Base-by-base conservation (phyloP, 1,140 invertebrate species). In the Meteorus sp. region DNA sequence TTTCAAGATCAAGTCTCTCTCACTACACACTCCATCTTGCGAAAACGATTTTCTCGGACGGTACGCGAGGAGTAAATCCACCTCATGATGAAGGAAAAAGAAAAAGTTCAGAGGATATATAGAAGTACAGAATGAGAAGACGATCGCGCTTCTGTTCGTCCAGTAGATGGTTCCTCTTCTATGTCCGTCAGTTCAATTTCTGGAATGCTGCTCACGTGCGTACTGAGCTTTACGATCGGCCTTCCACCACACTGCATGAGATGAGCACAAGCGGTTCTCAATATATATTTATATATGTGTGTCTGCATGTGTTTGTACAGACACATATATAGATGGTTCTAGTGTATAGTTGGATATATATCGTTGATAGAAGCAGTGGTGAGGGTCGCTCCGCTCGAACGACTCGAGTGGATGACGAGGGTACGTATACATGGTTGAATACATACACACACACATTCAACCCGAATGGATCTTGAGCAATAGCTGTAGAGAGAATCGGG, bases 391-490 rank as follows among this genome's bases (percentile, higher is more conserved):
- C 22, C 54, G 43, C 25, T 56, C 44, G 23, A 56, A 44, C 19
- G 31, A 56, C 41, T 47, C 54, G 29, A 56, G 43, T 56, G 43
- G 41, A 56, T 56, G 54, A 56, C 43, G 54, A 47, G 54, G 41
- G 43, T 56, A 35, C 41, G 31, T 17, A n/a, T n/a, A n/a, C n/a
- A n/a, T n/a, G n/a, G n/a, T n/a, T n/a, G n/a, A 44, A 22, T 54
- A 54, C 23, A 55, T 23, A 41, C 15, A 55, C 39, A 43, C n/a
- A 22, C 29, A 48, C 29, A 8, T 48, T 3, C n/a, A 20, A 22
- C 23, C 20, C 43, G n/a, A 23, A 22, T 45, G 45, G 45, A 39
- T 39, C 45, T 13, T n/a, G n/a, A n/a, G n/a, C n/a, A n/a, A n/a
- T n/a, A n/a, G n/a, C n/a, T n/a, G n/a, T n/a, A 29, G 27, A 13